These are phyloP conservation scores for Scomber japonicus DNA, from an alignment of 2,113 vertebrate species.

Conservation along the genomic window DNA sequence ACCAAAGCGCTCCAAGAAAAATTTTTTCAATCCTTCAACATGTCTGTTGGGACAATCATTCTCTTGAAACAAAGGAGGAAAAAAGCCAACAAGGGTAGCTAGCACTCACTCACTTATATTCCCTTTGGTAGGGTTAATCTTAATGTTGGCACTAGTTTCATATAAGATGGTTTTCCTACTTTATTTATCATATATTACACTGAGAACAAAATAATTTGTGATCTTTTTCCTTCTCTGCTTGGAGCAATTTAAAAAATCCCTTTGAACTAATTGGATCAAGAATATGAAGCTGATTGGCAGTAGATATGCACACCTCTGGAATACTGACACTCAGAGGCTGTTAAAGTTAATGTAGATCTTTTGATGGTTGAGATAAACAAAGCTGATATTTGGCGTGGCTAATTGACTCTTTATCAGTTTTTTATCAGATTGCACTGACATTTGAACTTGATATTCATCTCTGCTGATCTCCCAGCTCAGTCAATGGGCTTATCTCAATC, in stretches of 20 bases:
- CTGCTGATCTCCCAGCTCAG: slow-evolving; percentile 39
- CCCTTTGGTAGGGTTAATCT: slow-evolving; percentile 10
- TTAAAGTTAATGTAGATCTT: slow-evolving; percentile 47
- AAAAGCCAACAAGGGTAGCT: background rate
- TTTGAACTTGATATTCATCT: slow-evolving; percentile 52
- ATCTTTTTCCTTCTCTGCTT: background rate
- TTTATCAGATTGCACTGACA: slow-evolving; percentile 56
- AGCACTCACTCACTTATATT: background rate
- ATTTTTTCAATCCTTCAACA: background rate
- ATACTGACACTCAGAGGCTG: background rate
- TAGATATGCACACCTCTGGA: slow-evolving; percentile 23
- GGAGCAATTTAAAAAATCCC: background rate
- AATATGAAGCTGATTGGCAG: slow-evolving; percentile 27
- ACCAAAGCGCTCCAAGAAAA: too few relatives aligned
- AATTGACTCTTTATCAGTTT: slow-evolving; percentile 76
- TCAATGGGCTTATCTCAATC: slow-evolving; percentile 36
- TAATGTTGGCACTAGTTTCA: slow-evolving; percentile 6
- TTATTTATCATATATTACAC: slow-evolving; percentile 8
- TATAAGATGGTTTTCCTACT: slow-evolving; percentile 26
- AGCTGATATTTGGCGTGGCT: slow-evolving; percentile 43
- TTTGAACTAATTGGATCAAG: slow-evolving; percentile 32
- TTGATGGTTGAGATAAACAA: slow-evolving; percentile 50
- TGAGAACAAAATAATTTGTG: slow-evolving; percentile 15
- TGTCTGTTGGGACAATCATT: background rate
- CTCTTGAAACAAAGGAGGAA: background rate